Conservation (phyloP, 2,888 invertebrate species). For the Ramazzottius varieornatus region DNA sequence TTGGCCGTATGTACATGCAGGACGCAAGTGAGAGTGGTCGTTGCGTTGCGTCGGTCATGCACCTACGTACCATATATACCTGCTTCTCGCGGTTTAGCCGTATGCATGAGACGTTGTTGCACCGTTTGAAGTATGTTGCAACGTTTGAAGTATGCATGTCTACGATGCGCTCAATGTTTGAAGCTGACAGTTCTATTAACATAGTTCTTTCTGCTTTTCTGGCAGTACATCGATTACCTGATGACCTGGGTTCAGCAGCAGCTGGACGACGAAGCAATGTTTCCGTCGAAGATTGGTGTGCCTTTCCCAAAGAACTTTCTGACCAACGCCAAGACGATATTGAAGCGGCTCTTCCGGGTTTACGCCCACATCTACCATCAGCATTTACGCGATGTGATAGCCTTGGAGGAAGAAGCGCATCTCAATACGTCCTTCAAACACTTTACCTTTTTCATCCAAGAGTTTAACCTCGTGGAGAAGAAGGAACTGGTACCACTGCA, state of each 20-base stretch:
- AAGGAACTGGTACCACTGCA: conserved; percentile 85
- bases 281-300: conserved; percentile 93
- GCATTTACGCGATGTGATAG: conserved; percentile 90
- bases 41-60: too few relatives aligned
- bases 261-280: conserved; percentile 84
- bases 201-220: too few relatives aligned
- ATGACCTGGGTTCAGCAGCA: conserved; percentile 99
- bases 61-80: too few relatives aligned
- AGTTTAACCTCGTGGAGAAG: conserved; percentile 84
- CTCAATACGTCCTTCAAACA: conserved; percentile 98
- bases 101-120: too few relatives aligned
- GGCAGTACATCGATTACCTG: conserved; percentile 79
- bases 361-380: conserved; percentile 99
- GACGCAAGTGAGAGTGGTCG: too few relatives aligned
- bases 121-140: too few relatives aligned
- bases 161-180: too few relatives aligned
- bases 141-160: too few relatives aligned
- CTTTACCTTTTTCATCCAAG: conserved; percentile 92
- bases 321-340: conserved; percentile 82
- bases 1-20: too few relatives aligned
- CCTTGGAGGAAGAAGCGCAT: conserved; percentile 91
- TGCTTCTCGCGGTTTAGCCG: too few relatives aligned
- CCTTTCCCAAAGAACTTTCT: conserved; percentile 94
- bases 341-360: conserved; percentile 87
- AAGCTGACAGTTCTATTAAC: too few relatives aligned